phyloP scores from a whole-genome alignment of 2,113 vertebrate species.

The Eubucco bourcierii region DNA sequence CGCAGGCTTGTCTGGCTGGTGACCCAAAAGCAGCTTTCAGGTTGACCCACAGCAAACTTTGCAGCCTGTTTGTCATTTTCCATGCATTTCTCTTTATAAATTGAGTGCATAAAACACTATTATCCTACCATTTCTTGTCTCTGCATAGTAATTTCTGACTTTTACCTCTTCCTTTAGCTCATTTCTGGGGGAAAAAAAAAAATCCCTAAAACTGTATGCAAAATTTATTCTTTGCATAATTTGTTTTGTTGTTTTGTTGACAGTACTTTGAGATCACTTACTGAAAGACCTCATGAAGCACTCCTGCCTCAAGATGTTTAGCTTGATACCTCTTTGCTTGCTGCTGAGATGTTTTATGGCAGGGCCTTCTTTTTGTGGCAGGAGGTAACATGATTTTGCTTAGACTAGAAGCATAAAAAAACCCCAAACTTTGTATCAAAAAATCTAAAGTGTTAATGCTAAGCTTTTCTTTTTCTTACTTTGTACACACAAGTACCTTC shows the following conservation, averaged over 20 bases:
- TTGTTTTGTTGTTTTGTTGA: neutral
- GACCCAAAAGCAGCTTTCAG: neutral
- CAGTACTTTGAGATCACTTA: neutral
- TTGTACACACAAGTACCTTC: neutral
- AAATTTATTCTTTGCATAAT: neutral
- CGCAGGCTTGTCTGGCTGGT: neutral
- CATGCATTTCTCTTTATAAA: neutral
- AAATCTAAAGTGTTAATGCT: neutral
- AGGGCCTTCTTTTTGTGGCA: neutral
- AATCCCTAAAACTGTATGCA: neutral
- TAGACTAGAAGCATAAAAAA: neutral
- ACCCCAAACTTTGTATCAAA: neutral
- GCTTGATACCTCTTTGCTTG: neutral
- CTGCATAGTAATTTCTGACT: neutral
- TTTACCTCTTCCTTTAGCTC: neutral
- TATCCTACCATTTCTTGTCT: neutral
- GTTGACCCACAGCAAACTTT: neutral
- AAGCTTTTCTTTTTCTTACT: neutral
- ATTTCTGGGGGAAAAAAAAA: neutral
- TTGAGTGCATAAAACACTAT: fast-evolving
- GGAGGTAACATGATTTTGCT: neutral
- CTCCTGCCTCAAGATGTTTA: neutral
- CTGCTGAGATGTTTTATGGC: neutral
- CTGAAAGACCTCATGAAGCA: neutral
- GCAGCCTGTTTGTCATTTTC: neutral